phyloP scores from a whole-genome alignment of 64 coral and sea anemone genomes.

The Hydrozoanthus tunicans region DNA sequence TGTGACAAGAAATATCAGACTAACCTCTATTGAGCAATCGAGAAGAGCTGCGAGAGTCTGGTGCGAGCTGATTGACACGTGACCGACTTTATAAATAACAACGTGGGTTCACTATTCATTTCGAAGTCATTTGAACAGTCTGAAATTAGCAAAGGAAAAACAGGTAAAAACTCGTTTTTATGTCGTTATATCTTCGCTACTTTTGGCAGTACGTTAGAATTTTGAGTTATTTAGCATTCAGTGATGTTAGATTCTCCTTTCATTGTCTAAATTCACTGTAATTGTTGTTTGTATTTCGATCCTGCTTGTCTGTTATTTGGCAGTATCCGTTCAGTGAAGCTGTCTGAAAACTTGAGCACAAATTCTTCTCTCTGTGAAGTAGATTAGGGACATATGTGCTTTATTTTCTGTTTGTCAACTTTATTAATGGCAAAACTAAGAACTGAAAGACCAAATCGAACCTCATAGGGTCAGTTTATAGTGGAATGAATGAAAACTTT shows the following conservation, averaged over 20 bases:
- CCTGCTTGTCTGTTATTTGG: not conserved
- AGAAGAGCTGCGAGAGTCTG: not conserved
- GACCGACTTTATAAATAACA: constrained; percentile 53
- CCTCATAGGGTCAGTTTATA: not conserved
- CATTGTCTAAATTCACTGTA: not conserved
- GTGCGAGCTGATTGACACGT: constrained; percentile 29
- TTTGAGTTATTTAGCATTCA: constrained; percentile 4
- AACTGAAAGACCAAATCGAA: not conserved
- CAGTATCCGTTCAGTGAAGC: not conserved
- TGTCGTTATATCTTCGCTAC: not conserved
- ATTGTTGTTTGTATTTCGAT: constrained; percentile 50
- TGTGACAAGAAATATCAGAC: not conserved
- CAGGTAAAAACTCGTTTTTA: constrained; percentile 20
- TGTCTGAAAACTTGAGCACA: not conserved
- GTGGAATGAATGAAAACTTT: constrained; percentile 16
- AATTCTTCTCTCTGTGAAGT: constrained; percentile 22
- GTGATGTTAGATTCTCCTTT: constrained; percentile 11
- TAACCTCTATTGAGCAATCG: no score
- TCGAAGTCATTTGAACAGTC: constrained; percentile 37
- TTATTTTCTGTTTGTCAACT: not conserved
- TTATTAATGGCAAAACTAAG: not conserved
- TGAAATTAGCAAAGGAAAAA: constrained; percentile 38
- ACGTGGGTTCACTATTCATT: constrained; percentile 49
- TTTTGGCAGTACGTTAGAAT: constrained; percentile 35
- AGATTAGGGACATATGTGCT: not conserved